Evolutionary conservation across 2,113 vertebrate genomes (phyloP).

Genomic region (Cephalopterus ornatus): DNA sequence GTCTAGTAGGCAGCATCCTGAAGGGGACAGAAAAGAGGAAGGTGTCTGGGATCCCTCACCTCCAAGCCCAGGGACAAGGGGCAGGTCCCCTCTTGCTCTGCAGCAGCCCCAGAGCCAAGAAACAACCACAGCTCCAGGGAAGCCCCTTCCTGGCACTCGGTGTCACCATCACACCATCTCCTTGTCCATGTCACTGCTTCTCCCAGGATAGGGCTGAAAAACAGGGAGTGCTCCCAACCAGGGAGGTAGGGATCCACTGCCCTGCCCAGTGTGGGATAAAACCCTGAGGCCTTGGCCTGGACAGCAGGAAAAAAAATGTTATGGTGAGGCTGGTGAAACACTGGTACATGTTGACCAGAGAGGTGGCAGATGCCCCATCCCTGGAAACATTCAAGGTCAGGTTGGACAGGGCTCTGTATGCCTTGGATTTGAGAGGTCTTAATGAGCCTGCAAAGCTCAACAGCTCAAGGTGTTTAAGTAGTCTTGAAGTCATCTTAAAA

Average conservation of each 20-base stretch:
- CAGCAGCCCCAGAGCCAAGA: background rate
- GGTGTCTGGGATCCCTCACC: no score
- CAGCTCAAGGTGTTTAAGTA: background rate
- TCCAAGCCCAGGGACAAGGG: background rate
- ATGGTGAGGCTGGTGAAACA: background rate
- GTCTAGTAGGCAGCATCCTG: background rate
- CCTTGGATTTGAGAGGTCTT: background rate
- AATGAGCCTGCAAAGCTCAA: background rate
- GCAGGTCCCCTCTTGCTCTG: background rate
- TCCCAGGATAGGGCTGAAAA: background rate
- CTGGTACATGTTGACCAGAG: background rate
- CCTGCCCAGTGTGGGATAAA: background rate
- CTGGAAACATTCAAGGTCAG: background rate
- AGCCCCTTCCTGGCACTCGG: background rate
- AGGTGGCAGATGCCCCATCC: background rate
- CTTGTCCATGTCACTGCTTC: rapidly evolving
- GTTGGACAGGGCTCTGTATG: background rate
- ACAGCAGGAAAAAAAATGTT: background rate
- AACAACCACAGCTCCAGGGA: no score
- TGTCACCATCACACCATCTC: background rate
- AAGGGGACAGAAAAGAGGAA: background rate
- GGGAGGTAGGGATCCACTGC: background rate
- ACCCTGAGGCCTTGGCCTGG: background rate
- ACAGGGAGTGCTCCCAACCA: background rate
- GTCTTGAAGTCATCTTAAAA: background rate